phyloP scores from a whole-genome alignment of 1,140 invertebrate species.

The Drosophila nebulosa region DNA sequence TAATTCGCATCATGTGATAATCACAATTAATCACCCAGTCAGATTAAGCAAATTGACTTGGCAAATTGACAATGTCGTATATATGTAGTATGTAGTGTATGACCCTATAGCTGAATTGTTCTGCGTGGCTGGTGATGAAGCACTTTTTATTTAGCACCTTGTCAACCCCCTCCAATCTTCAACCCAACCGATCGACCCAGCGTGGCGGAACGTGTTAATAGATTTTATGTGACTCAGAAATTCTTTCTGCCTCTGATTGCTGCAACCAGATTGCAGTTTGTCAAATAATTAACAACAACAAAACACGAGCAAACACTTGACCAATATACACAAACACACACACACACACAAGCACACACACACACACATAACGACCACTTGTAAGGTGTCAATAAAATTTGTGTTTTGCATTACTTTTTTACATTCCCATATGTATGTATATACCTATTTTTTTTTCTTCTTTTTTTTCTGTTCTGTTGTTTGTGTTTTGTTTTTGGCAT shows the following conservation, averaged over 20 bases:
- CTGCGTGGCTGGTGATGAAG: slow-evolving; percentile 9
- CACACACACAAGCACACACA: too few species aligned
- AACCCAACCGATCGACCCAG: neutral
- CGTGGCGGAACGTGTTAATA: slow-evolving; percentile 13
- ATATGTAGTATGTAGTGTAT: too few species aligned
- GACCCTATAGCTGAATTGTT: neutral
- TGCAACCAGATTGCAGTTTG: slow-evolving; percentile 17
- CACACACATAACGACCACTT: slow-evolving; percentile 22
- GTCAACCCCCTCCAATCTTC: too few species aligned
- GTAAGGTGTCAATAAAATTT: slow-evolving; percentile 59
- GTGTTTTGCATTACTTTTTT: neutral
- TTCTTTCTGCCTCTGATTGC: slow-evolving; percentile 30
- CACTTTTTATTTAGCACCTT: slow-evolving; percentile 14
- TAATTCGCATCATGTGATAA: slow-evolving; percentile 37
- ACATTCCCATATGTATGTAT: neutral
- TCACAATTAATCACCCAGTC: neutral
- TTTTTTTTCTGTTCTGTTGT: neutral
- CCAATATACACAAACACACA: slow-evolving; percentile 16
- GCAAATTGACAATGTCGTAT: neutral
- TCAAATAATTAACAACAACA: slow-evolving; percentile 43
- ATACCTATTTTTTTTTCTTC: neutral
- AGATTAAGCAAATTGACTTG: slow-evolving; percentile 22
- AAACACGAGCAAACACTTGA: slow-evolving; percentile 23
- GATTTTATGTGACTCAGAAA: slow-evolving; percentile 30
- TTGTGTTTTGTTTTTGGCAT: too few species aligned